Conservation (phyloP, 2,888 invertebrate species). For the Cryptocephalus moraei region DNA sequence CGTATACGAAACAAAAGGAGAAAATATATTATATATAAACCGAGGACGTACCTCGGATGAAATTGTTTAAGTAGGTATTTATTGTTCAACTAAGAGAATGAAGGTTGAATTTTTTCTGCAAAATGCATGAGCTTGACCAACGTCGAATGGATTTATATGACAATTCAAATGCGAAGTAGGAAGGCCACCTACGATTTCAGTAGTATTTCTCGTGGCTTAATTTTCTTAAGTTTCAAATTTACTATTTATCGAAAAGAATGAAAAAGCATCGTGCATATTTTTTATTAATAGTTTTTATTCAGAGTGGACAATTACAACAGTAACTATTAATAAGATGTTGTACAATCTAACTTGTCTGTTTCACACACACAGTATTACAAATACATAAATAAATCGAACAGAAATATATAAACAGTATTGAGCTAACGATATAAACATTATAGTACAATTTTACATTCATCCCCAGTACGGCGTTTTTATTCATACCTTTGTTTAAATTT, state of each 20-base stretch:
- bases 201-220: too few relatives aligned
- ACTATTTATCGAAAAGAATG: too few relatives aligned
- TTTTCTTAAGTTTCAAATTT: too few relatives aligned
- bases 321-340: conserved; percentile 38
- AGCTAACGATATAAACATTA: conserved; percentile 37
- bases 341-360: conserved; percentile 35
- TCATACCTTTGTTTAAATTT: not conserved
- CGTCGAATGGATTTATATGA: too few relatives aligned
- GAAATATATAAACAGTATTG: conserved; percentile 33
- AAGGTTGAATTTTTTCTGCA: too few relatives aligned
- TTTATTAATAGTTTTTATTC: conserved; percentile 32
- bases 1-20: too few relatives aligned
- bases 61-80: too few relatives aligned
- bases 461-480: conserved; percentile 23
- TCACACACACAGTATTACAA: conserved; percentile 35
- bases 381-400: conserved; percentile 38
- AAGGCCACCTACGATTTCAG: not conserved
- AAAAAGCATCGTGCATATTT: conserved; percentile 2
- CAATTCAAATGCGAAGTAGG: too few relatives aligned
- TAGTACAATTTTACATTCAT: conserved; percentile 35
- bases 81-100: too few relatives aligned
- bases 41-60: too few relatives aligned
- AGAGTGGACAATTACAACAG: conserved; percentile 42
- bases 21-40: too few relatives aligned
- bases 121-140: too few relatives aligned